Percentiles rank a stretch among this genome's conserved stretches.
These are phyloP conservation scores for Ernsta delagoae DNA, from an alignment of 2,888 invertebrate genomes.

Conservation along the genomic window DNA sequence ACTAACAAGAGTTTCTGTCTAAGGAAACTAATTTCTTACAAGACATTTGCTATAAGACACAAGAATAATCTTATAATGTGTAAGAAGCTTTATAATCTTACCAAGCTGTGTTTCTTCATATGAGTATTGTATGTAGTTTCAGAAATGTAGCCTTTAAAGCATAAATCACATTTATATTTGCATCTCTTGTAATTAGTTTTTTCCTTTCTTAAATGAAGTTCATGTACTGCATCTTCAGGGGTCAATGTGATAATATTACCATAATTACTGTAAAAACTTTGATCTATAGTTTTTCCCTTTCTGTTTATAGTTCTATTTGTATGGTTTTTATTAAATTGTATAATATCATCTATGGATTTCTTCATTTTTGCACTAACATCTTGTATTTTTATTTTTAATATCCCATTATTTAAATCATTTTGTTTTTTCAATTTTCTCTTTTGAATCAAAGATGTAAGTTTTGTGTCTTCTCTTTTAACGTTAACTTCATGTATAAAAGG, in stretches of 20 bases:
- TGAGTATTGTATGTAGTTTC: constrained; percentile 54
- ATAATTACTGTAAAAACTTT: constrained; percentile 49
- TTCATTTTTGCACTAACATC: background rate
- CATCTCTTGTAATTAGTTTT: constrained; percentile 53
- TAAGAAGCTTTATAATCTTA: constrained; percentile 31
- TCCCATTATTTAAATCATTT: background rate
- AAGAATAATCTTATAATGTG: too few relatives aligned
- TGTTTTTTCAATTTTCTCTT: background rate
- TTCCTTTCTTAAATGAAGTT: constrained; percentile 53
- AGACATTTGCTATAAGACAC: too few relatives aligned
- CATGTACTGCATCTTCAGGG: constrained; percentile 54
- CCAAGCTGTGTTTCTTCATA: constrained; percentile 53
- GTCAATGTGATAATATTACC: constrained; percentile 50
- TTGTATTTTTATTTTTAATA: background rate
- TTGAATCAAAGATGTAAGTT: background rate
- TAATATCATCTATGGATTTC: background rate
- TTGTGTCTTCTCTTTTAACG: background rate
- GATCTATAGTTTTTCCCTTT: background rate
- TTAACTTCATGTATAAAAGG: background rate
- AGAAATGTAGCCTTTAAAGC: constrained; percentile 53
- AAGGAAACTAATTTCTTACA: too few relatives aligned
- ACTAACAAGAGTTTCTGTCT: too few relatives aligned
- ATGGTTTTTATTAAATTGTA: background rate
- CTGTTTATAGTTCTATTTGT: background rate
- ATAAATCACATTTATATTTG: constrained; percentile 53